Percentiles rank a stretch among this genome's conserved stretches.
These are phyloP conservation scores for Drosophila leontia DNA, from an alignment of 1,140 invertebrate genomes.

Conservation along the genomic window DNA sequence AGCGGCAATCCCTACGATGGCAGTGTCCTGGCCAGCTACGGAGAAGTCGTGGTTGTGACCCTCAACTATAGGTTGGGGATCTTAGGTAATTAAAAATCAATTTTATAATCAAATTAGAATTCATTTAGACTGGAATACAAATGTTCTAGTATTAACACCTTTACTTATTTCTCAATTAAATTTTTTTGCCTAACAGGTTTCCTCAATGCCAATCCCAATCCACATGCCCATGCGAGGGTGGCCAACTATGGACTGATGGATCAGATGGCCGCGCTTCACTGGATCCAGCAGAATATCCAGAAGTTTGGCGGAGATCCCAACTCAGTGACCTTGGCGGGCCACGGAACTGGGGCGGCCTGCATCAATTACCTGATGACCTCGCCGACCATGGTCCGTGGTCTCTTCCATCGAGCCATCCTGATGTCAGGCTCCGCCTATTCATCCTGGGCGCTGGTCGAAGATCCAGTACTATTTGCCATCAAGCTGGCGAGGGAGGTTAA, in stretches of 20 bases:
- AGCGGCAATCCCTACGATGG: conserved; percentile 98
- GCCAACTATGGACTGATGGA: conserved; percentile 98
- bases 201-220: conserved; percentile 93
- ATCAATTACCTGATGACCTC: conserved; percentile 98
- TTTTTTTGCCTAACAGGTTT: conserved; percentile 87
- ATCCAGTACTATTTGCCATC: conserved; percentile 94
- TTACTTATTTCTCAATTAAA: not conserved
- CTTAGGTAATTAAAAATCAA: conserved; percentile 86
- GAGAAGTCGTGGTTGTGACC: conserved; percentile 96
- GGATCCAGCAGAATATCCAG: conserved; percentile 96
- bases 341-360: conserved; percentile 97
- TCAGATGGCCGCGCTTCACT: conserved; percentile 95
- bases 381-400: conserved; percentile 94
- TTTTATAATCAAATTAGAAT: too few species aligned
- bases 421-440: conserved; percentile 96
- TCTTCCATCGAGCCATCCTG: conserved; percentile 96
- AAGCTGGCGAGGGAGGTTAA: conserved; percentile 94
- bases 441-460: conserved; percentile 96
- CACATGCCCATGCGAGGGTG: conserved; percentile 91
- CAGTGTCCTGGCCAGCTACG: conserved; percentile 94
- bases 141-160: not conserved
- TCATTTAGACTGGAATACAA: not conserved
- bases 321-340: conserved; percentile 96
- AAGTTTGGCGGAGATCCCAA: conserved; percentile 95
- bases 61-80: conserved; percentile 98